phyloP scores from a whole-genome alignment of 2,797 vertebrate genomes.

The Tokudaia tokunoshimensis region DNA sequence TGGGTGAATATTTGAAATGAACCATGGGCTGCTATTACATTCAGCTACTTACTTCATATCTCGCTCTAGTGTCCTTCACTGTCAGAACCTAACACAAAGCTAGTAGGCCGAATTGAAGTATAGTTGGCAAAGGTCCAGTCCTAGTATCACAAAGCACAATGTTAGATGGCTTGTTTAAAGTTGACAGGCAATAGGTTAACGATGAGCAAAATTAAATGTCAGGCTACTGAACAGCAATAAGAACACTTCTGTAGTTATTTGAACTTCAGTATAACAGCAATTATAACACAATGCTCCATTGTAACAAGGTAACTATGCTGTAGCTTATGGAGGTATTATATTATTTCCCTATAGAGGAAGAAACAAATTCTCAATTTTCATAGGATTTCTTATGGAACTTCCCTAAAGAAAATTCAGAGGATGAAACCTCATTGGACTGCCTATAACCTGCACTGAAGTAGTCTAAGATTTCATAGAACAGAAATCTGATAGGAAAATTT shows the following conservation, averaged over 20 bases:
- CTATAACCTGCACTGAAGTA: not conserved
- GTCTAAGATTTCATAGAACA: not conserved
- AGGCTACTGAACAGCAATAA: not conserved
- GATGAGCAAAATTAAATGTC: not conserved
- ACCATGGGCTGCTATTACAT: not conserved
- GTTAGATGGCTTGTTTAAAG: not conserved
- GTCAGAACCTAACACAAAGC: not conserved
- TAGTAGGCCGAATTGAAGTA: not conserved
- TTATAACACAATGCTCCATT: not conserved
- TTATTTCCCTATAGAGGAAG: not conserved
- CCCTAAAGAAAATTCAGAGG: not conserved
- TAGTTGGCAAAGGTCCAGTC: not conserved
- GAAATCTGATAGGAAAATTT: not conserved
- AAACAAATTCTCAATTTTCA: not conserved
- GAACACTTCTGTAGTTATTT: not conserved
- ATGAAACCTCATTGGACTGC: rapidly evolving
- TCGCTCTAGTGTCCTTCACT: not conserved
- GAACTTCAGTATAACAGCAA: not conserved
- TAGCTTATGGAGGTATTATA: not conserved
- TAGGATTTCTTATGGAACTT: not conserved
- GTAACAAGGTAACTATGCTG: not conserved
- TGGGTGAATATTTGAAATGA: not conserved
- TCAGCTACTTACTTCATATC: not conserved
- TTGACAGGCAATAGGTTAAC: not conserved
- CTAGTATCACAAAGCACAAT: not conserved